These are phyloP conservation scores for Phyllostomus hastatus DNA, from an alignment of 2,113 vertebrate species.

Conservation along the genomic window DNA sequence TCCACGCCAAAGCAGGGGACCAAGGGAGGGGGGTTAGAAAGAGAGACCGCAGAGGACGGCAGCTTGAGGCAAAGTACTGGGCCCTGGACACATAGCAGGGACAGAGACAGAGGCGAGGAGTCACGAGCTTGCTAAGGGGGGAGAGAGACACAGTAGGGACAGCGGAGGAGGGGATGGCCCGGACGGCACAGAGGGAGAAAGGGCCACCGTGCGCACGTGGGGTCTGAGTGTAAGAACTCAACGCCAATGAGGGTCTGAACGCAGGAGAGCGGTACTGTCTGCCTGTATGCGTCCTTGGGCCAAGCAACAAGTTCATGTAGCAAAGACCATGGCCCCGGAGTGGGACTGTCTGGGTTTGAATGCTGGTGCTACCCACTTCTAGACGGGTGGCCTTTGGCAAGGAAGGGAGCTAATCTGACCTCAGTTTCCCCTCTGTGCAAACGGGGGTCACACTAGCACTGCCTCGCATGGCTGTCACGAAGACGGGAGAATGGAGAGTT, in stretches of 20 bases:
- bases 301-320: background rate
- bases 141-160: background rate
- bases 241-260: background rate
- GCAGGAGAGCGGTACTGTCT: background rate
- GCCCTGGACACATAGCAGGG: background rate
- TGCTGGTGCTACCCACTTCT: background rate
- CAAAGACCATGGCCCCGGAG: background rate
- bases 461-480: background rate
- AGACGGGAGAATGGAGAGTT: background rate
- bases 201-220: fast-evolving
- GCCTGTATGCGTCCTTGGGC: background rate
- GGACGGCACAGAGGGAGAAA: background rate
- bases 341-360: background rate
- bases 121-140: fast-evolving
- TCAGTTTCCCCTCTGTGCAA: background rate
- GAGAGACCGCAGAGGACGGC: background rate
- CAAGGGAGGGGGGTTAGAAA: background rate
- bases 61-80: background rate
- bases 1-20: background rate
- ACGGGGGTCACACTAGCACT: too few relatives aligned
- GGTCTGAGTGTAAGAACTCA: background rate
- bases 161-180: background rate
- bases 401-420: background rate
- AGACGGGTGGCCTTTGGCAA: background rate
- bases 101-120: fast-evolving